Evolutionary conservation across 2,888 invertebrate genomes (phyloP), one percentile per base, ranked within the genome.

Genomic region (Drosophila tripunctata): DNA sequence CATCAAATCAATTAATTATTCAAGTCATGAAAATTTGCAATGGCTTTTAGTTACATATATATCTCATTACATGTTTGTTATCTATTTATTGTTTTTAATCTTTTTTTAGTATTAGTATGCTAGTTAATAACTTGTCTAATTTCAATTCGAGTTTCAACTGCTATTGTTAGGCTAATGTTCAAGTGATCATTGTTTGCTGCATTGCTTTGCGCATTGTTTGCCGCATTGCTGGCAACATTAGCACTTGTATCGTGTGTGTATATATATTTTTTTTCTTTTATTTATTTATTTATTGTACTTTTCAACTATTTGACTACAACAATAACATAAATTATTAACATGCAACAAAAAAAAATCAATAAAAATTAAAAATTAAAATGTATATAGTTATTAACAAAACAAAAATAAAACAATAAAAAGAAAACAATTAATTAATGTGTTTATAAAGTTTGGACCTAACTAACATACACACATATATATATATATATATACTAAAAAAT

Each of bases 91-190:
- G 10, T 36, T 24, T 36, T 51, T 3, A n/a, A n/a, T n/a, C n/a
- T 15, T 50, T 47, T 48, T 36, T 58, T 41, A 35, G 22, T 56
- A 36, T 12, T 47, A n/a, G n/a, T 51, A 44, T 45, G 50, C 62
- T 65, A 69, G 62, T 64, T 67, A n/a, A 63, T 72, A 69, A 50
- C 57, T 72, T 77, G 64, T 65, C 65, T 83, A 75, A 55, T 57
- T 83, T 72, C 51, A 73, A 80, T 80, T 81, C 80, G 80, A 81
- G 80, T 75, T 78, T 51, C 50, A 57, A 68, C 60, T 67, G 54
- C 60, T 56, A 47, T 21, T 19, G 27, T 38, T 21, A 14, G 30
- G 12, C 55, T 47, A 38, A 56, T 56, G 31, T 15, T 36, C 12
- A 44, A 36, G 55, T 31, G 7, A n/a, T 31, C 56, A 30, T 35